Evolutionary conservation across 2,888 invertebrate species (phyloP).

Genomic region (Pseudanteris insignis): DNA sequence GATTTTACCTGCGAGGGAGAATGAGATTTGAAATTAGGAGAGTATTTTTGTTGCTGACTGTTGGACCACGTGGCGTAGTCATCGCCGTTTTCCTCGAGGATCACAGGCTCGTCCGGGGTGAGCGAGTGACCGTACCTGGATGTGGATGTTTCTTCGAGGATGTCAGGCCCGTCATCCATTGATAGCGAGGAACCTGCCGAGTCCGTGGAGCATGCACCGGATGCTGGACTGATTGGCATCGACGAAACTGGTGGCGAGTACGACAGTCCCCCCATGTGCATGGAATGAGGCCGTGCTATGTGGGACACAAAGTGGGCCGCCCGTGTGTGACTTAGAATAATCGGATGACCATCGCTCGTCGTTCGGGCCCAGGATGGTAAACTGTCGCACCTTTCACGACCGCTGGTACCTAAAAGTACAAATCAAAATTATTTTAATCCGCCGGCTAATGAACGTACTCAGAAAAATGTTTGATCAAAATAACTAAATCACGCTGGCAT

Average conservation of each 20-base stretch:
- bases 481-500: too few species aligned
- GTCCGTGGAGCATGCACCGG: constrained; percentile 72
- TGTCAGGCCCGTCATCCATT: constrained; percentile 71
- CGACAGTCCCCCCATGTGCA: constrained; percentile 67
- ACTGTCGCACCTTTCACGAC: constrained; percentile 82
- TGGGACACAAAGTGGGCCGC: constrained; percentile 66
- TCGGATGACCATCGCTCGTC: constrained; percentile 70
- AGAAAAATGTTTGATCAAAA: too few species aligned
- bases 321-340: constrained; percentile 61
- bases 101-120: constrained; percentile 71
- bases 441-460: too few species aligned
- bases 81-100: constrained; percentile 73
- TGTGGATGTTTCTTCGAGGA: constrained; percentile 56
- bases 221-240: constrained; percentile 72
- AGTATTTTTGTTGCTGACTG: constrained; percentile 61
- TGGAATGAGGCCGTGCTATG: constrained; percentile 66
- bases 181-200: constrained; percentile 77
- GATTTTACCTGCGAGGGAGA: constrained; percentile 67
- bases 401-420: constrained; percentile 57
- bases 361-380: constrained; percentile 80
- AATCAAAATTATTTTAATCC: too few species aligned
- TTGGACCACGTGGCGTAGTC: constrained; percentile 67
- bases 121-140: constrained; percentile 69
- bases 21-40: constrained; percentile 66
- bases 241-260: constrained; percentile 69